Conservation (phyloP, 1,140 invertebrate species). For the Scaptomyza pallida region DNA sequence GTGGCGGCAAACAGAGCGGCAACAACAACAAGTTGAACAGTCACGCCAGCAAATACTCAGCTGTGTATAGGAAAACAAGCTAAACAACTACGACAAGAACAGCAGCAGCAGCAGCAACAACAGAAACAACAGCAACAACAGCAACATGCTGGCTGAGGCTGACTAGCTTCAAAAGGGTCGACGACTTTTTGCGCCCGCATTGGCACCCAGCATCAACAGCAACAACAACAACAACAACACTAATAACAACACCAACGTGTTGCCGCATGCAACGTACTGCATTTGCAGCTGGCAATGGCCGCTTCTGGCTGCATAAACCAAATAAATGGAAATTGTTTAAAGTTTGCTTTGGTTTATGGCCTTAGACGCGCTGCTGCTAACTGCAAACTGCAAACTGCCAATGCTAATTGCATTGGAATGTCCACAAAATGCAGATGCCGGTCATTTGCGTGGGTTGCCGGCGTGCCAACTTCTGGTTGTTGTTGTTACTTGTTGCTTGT, state of each 20-base stretch:
- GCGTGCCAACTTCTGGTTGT: constrained; percentile 11
- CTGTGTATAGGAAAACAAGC: constrained; percentile 58
- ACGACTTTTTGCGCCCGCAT: constrained; percentile 76
- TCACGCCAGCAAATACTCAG: constrained; percentile 56
- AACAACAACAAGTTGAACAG: constrained; percentile 28
- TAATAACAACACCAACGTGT: constrained; percentile 27
- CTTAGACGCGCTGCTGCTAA: constrained; percentile 42
- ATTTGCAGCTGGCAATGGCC: constrained; percentile 43
- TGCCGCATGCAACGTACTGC: constrained; percentile 32
- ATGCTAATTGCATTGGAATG: constrained; percentile 78
- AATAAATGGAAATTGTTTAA: constrained; percentile 82
- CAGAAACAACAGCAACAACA: constrained; percentile 23
- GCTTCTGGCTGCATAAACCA: constrained; percentile 65
- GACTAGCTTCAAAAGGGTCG: constrained; percentile 66
- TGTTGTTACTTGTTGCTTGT: constrained; percentile 13
- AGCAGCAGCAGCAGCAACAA: constrained; percentile 40
- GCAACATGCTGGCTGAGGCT: constrained; percentile 20
- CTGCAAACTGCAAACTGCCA: constrained; percentile 23
- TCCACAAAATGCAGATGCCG: constrained; percentile 51
- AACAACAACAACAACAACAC: constrained; percentile 30
- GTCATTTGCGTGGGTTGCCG: constrained; percentile 62
- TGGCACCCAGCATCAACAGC: constrained; percentile 46
- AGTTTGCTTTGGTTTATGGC: constrained; percentile 79
- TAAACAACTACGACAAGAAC: constrained; percentile 67
- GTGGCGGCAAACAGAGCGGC: constrained; percentile 2